Percentiles rank a stretch among this genome's conserved stretches.
Evolutionary conservation across 2,888 invertebrate species (phyloP).

Genomic region (Xanthorhoe spadicearia): DNA sequence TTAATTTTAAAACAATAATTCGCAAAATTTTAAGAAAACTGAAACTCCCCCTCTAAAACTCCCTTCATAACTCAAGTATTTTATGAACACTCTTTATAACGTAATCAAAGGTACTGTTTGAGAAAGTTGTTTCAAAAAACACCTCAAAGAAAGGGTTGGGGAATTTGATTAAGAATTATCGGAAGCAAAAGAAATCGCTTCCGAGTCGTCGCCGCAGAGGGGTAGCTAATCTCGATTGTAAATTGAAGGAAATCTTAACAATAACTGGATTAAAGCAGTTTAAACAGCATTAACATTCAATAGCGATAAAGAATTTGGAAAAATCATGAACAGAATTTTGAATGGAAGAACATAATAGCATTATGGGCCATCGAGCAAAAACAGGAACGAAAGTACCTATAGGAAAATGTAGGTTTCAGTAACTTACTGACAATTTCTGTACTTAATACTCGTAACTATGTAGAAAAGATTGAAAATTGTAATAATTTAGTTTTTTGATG

Average conservation of each 20-base stretch:
- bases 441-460: too few species aligned
- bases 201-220: conserved; percentile 36
- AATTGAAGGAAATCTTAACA: conserved; percentile 70
- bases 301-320: not conserved
- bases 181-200: conserved; percentile 45
- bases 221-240: conserved; percentile 64
- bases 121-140: conserved; percentile 34
- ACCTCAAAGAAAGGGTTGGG: conserved; percentile 49
- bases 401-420: too few species aligned
- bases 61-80: conserved; percentile 26
- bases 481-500: too few species aligned
- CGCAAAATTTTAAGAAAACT: conserved; percentile 25
- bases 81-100: conserved; percentile 24
- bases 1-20: conserved; percentile 32
- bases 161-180: conserved; percentile 62
- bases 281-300: conserved; percentile 59
- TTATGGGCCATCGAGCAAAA: too few species aligned
- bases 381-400: too few species aligned
- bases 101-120: conserved; percentile 29
- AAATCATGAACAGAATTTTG: not conserved
- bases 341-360: not conserved
- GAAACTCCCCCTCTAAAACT: conserved; percentile 10
- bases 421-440: too few species aligned
- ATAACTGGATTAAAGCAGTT: conserved; percentile 62
- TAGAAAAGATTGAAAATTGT: too few species aligned